Evolutionary conservation across 2,113 vertebrate species (phyloP).

Genomic region (Reinhardtius hippoglossoides): DNA sequence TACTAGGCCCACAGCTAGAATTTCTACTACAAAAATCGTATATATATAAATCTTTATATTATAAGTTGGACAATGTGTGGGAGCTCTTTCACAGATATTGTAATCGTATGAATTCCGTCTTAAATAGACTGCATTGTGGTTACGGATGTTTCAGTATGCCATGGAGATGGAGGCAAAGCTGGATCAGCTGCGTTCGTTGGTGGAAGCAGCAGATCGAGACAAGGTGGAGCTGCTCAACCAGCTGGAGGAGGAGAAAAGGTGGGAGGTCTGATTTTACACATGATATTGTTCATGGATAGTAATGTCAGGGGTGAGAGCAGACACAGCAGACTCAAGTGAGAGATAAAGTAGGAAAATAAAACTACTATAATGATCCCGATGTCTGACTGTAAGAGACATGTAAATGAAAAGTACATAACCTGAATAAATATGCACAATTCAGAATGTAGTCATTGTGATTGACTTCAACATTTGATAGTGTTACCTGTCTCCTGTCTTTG

Average conservation of each 20-base stretch:
- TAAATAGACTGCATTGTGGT: neutral
- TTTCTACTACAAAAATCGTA: too few relatives aligned
- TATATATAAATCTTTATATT: too few relatives aligned
- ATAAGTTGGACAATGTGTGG: too few relatives aligned
- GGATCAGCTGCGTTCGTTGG: constrained; percentile 93
- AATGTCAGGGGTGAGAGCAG: neutral
- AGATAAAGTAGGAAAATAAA: too few relatives aligned
- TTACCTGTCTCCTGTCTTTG: too few relatives aligned
- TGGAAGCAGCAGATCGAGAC: constrained; percentile 94
- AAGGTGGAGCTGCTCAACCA: constrained; percentile 98
- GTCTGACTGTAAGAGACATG: too few relatives aligned
- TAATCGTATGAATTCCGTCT: neutral
- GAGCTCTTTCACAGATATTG: neutral
- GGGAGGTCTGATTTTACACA: neutral
- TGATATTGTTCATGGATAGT: fast-evolving
- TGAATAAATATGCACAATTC: too few relatives aligned
- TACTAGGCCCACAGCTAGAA: too few relatives aligned
- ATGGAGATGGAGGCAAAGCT: constrained; percentile 95
- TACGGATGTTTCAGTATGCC: constrained; percentile 52
- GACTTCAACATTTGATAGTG: too few relatives aligned
- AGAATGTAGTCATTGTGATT: too few relatives aligned
- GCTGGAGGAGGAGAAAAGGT: constrained; percentile 98
- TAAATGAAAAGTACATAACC: too few relatives aligned
- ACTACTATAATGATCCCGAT: too few relatives aligned
- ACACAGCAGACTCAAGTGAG: neutral